Evolutionary conservation across 2,797 vertebrate species (phyloP), one percentile per base, ranked within the genome.

Genomic region (Hemibagrus guttatus): DNA sequence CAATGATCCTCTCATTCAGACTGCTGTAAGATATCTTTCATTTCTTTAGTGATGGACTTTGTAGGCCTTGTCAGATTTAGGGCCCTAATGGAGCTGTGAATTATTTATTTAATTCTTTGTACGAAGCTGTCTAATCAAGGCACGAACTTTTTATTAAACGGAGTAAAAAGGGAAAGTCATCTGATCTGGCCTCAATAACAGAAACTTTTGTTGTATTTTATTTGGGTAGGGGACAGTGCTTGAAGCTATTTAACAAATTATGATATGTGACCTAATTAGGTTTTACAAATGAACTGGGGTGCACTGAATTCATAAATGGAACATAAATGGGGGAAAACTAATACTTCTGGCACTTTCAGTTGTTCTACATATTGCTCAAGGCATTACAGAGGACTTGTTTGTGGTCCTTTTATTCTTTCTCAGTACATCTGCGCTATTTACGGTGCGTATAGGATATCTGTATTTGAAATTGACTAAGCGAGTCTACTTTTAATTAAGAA

Each of bases 221-320:
- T 88, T 89, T 87, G 84, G 89, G 46, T 82, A 86, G 52, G 59
- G 84, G 87, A 89, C 88, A 88, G 88, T 69, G 84, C 90, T 85
- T n/a, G 54, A 54, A 89, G 90, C 88, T 71, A 87, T 86, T 74
- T 81, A 76, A 17, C 79, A 75, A 76, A 88, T 89, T 85, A 84
- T 75, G 74, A 88, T 81, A 56, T 42, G 39, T 88, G 87, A 79
- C 88, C 88, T 91, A 91, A 91, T 91, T 91, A 89, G 71, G 81
- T 89, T 88, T 87, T 64, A 68, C 71, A 84, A 85, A 89, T 89
- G 19, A 91, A 87, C 80, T 88, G 84, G 85, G 89, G 81, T 88
- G 87, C 63, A 84, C 87, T 88, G 80, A 83, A 86, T 85, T 87
- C 28, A 52, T 39, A 89, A 85, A 46, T 90, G 66, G 87, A 26